These are phyloP conservation scores for Syndactyla subalaris DNA, from an alignment of 2,797 vertebrate species.

Conservation along the genomic window DNA sequence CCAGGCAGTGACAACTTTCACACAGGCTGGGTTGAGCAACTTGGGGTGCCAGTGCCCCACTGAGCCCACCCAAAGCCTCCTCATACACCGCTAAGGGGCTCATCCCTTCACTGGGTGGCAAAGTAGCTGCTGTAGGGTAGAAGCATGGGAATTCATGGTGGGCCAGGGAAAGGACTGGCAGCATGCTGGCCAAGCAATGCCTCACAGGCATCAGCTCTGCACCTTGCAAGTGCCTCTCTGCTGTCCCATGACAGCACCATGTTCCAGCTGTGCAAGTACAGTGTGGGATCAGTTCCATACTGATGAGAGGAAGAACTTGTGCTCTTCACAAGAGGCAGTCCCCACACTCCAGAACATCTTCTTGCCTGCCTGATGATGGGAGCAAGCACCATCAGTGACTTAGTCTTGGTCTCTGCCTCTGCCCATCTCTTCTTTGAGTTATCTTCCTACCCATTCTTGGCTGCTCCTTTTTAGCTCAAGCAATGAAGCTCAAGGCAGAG, in stretches of 20 bases:
- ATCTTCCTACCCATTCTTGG: background rate
- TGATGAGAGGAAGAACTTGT: background rate
- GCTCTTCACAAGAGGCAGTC: background rate
- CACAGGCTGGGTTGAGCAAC: background rate
- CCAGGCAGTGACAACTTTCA: background rate
- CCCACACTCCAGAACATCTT: background rate
- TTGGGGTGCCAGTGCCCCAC: background rate
- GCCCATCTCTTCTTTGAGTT: background rate
- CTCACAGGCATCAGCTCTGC: background rate
- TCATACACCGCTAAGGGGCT: fast-evolving
- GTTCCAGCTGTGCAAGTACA: background rate
- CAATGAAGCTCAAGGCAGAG: background rate
- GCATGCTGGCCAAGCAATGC: fast-evolving
- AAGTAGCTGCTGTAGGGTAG: background rate
- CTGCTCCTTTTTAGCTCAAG: background rate
- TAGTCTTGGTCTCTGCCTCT: background rate
- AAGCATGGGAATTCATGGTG: fast-evolving
- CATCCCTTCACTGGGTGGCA: background rate
- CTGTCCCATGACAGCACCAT: background rate
- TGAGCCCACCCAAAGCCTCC: background rate
- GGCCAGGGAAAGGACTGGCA: background rate
- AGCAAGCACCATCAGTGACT: background rate
- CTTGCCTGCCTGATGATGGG: background rate
- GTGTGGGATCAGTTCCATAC: fast-evolving
- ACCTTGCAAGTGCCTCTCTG: background rate